Percentiles rank a stretch among this genome's conserved stretches.
Evolutionary conservation across 1,140 invertebrate species (phyloP).

Genomic region (Cryptotermes secundus): DNA sequence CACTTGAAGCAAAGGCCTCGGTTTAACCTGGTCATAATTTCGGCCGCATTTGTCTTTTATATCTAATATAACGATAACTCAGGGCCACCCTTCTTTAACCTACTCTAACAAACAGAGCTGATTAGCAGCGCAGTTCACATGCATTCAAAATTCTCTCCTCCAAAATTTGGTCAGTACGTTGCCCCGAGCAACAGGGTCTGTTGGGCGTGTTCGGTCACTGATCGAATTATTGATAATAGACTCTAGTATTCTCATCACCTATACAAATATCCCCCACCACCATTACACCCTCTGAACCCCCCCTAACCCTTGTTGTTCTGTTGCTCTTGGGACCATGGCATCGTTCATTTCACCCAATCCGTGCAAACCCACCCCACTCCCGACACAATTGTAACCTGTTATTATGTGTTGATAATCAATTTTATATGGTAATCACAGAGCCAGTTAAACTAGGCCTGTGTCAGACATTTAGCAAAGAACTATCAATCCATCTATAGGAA

Average conservation of each 20-base stretch:
- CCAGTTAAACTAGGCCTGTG: not conserved
- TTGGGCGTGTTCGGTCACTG: not conserved
- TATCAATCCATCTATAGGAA: too few species aligned
- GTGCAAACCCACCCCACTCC: too few species aligned
- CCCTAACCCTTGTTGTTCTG: not conserved
- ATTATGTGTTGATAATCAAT: not conserved
- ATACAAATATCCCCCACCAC: not conserved
- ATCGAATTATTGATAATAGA: constrained; percentile 18
- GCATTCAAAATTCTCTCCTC: not conserved
- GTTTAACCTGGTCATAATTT: too few species aligned
- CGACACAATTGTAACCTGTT: not conserved
- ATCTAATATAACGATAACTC: too few species aligned
- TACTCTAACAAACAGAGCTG: too few species aligned
- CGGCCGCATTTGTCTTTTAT: too few species aligned
- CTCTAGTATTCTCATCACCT: constrained; percentile 4
- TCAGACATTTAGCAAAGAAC: not conserved
- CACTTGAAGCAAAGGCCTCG: too few species aligned
- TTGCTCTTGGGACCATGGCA: not conserved
- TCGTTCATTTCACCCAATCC: not conserved
- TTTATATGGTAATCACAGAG: not conserved
- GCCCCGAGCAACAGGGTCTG: not conserved
- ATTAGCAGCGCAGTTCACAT: not conserved
- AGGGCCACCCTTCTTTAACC: too few species aligned
- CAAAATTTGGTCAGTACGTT: not conserved
- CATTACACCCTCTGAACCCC: not conserved